Conservation (phyloP, 2,888 invertebrate species). For the Drosophila robusta region DNA sequence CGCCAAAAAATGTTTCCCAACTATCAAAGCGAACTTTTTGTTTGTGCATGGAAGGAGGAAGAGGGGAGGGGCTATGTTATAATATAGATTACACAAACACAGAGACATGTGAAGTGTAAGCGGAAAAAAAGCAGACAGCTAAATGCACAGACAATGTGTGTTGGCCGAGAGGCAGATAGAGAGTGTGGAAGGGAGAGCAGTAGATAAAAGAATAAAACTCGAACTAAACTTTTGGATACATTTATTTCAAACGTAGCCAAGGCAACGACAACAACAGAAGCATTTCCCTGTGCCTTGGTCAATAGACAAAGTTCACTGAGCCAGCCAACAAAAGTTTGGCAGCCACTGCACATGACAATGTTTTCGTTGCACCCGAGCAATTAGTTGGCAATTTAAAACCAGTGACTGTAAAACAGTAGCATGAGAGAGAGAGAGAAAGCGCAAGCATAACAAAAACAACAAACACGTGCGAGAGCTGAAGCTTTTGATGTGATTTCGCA, state of each 20-base stretch:
- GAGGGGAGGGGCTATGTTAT: conserved; percentile 31
- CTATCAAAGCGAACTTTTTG: conserved; percentile 74
- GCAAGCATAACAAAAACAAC: not conserved
- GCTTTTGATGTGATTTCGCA: too few species aligned
- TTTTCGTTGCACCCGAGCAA: conserved; percentile 18
- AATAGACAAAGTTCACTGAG: conserved; percentile 25
- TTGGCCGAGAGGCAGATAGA: conserved; percentile 2
- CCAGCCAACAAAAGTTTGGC: conserved; percentile 31
- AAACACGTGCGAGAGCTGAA: not conserved
- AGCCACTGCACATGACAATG: conserved; percentile 36
- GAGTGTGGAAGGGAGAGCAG: conserved; percentile 1
- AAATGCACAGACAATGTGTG: conserved; percentile 28
- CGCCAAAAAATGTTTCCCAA: conserved; percentile 67
- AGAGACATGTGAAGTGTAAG: conserved; percentile 18
- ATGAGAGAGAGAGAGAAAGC: not conserved
- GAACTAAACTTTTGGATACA: conserved; percentile 70
- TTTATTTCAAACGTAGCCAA: conserved; percentile 72
- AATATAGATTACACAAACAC: conserved; percentile 63
- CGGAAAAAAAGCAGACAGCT: conserved; percentile 26
- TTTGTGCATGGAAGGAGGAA: not conserved
- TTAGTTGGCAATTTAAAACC: conserved; percentile 45
- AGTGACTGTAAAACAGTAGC: conserved; percentile 38
- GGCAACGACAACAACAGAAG: conserved; percentile 30
- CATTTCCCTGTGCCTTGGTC: not conserved
- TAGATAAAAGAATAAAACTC: conserved; percentile 67